Evolutionary conservation across 2,888 invertebrate species (phyloP), one percentile per base, ranked within the genome.

Genomic region (Cerceris ruficornis): DNA sequence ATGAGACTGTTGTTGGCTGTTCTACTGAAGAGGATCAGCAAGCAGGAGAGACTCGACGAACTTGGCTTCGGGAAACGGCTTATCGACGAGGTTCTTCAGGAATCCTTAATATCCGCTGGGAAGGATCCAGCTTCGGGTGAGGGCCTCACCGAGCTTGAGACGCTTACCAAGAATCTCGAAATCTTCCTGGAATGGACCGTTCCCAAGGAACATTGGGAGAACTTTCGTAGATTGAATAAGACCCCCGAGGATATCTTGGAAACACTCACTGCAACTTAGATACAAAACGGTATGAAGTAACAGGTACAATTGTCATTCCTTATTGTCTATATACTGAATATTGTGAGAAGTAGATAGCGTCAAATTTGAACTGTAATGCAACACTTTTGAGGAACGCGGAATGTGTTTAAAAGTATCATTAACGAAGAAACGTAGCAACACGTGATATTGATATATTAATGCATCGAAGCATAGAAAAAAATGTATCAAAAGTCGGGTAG

Each of bases 1-100:
- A 95, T 98, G 95, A 94, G 97, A 73, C 94, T 96, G 82, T 94
- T 97, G 52, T 93, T 97, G 81, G 97, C 97, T 1, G 95, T 97
- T 57, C 94, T 97, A 55, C 92, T 97, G 67, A 97, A 97, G 87
- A 96, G 96, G 92, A 97, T 98, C 81, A 97, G 97, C 15, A 95
- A 95, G n/a, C 95, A 95, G 82, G 96, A 96, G 85, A 95, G 96
- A 87, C 94, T 97, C 59, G 95, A 95, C 78, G 96, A 95, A 87
- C 93, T 97, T 89, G 97, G 97, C 87, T 95, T 95, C 92, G 96
- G 96, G 74, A 94, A 94, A 86, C 92, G 95, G 64, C 94, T 97
- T 7, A 97, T 98, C 79, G 97, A 97, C 90, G 96, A 97, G 81
- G 95, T 97, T 5, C 94, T 98, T 0, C 93, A 95, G 68, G 96